Conservation (phyloP, 2,888 invertebrate genomes). For the Hofmannophila pseudospretella region DNA sequence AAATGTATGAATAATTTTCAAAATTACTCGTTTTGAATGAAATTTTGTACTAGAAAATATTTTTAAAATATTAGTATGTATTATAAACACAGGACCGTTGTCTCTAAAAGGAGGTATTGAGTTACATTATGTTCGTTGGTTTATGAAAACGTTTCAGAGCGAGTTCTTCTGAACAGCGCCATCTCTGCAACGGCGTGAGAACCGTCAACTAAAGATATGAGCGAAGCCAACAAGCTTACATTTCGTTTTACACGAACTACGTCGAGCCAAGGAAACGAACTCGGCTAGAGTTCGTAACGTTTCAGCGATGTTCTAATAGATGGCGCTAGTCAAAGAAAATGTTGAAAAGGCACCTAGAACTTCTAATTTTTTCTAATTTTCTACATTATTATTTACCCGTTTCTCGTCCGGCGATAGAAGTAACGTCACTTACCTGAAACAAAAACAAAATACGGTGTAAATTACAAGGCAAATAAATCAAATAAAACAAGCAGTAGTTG, state of each 20-base stretch:
- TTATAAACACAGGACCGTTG: no score
- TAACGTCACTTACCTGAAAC: no score
- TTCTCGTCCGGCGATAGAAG: no score
- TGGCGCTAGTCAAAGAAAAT: slow-evolving; percentile 28
- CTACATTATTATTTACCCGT: not conserved
- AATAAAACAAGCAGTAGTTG: no score
- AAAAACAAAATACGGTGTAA: not conserved
- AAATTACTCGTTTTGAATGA: no score
- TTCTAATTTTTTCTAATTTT: not conserved
- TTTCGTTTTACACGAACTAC: not conserved
- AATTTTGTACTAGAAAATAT: no score
- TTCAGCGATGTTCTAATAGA: slow-evolving; percentile 21
- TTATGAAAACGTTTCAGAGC: no score
- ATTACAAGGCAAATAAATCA: not conserved
- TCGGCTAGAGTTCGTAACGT: slow-evolving; percentile 3
- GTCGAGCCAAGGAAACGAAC: not conserved
- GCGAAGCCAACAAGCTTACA: no score
- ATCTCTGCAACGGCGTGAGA: not conserved
- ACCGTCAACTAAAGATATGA: not conserved
- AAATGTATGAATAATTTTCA: no score
- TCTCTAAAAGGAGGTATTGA: no score
- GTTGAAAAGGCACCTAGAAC: not conserved
- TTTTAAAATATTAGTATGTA: no score
- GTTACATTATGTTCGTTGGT: no score
- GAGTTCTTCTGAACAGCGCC: slow-evolving; percentile 2